These are phyloP conservation scores for Chelonia mydas DNA, from an alignment of 2,797 vertebrate genomes.

Conservation along the genomic window DNA sequence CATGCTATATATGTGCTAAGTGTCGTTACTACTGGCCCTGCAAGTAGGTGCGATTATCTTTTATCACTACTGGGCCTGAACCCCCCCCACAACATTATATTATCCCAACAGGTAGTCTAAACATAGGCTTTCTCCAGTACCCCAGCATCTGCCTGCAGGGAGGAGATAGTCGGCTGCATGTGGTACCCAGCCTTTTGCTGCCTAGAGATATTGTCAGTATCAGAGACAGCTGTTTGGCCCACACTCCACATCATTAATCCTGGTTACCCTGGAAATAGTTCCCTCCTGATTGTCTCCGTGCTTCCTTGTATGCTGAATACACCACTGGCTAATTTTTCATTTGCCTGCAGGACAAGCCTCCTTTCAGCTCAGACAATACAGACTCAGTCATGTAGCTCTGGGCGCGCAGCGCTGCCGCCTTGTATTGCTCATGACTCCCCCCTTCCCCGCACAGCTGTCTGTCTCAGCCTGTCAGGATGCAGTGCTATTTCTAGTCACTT, in stretches of 20 bases:
- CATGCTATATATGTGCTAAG: background rate
- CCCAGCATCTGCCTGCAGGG: background rate
- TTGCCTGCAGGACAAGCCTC: background rate
- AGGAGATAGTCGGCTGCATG: slow-evolving; percentile 7
- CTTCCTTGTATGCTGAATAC: background rate
- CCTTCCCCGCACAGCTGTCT: background rate
- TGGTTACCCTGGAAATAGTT: background rate
- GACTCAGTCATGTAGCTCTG: background rate
- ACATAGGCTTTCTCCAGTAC: background rate
- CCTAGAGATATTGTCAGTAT: background rate
- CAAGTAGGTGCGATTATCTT: background rate
- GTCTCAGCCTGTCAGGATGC: background rate
- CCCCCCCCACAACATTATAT: background rate
- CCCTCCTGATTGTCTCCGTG: background rate
- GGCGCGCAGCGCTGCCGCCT: background rate
- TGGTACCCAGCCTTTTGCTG: background rate
- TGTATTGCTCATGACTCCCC: accelerated
- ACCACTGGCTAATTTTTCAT: background rate
- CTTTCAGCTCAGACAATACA: slow-evolving; percentile 15
- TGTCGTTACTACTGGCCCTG: slow-evolving; percentile 1
- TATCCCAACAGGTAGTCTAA: background rate
- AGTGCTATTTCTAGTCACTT: background rate
- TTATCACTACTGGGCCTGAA: background rate
- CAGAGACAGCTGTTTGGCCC: slow-evolving; percentile 29
- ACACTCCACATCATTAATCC: slow-evolving; percentile 10